A percentile compares a stretch with the other conserved stretches of the same genome.
Conservation (phyloP, 2,113 vertebrate genomes). For the Etheostoma cragini region DNA sequence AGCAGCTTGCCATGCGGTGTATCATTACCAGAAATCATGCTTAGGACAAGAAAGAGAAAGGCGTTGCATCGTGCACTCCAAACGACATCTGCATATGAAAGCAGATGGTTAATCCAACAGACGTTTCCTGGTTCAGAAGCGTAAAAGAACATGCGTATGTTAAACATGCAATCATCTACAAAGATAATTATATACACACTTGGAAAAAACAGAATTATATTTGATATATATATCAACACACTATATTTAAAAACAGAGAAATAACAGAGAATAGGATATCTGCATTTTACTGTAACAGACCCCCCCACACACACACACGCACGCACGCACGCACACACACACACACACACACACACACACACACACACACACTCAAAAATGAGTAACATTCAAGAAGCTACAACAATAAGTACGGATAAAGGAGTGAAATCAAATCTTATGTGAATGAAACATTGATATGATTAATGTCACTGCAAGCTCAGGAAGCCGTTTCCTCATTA, state of each 20-base stretch:
- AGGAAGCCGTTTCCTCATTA: neutral
- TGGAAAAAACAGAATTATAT: constrained; percentile 21
- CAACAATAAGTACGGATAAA: constrained; percentile 1
- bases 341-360: constrained; percentile 24
- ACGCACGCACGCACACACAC: constrained; percentile 18
- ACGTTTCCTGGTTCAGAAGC: constrained; percentile 41
- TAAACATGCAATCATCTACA: constrained; percentile 53
- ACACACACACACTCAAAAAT: constrained; percentile 36
- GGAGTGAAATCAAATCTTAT: neutral
- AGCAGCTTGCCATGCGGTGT: constrained; percentile 62
- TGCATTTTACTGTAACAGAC: neutral
- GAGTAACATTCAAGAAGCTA: neutral
- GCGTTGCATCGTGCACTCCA: constrained; percentile 24
- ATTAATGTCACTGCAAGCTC: neutral
- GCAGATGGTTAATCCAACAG: constrained; percentile 25
- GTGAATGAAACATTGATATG: constrained; percentile 15
- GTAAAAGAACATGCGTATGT: constrained; percentile 55
- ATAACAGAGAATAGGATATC: constrained; percentile 18
- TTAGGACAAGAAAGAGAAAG: constrained; percentile 33
- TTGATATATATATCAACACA: neutral
- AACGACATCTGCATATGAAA: constrained; percentile 52
- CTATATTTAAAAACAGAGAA: neutral
- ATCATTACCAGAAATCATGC: constrained; percentile 58
- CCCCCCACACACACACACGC: neutral
- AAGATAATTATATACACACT: constrained; percentile 24